Base-by-base conservation (phyloP, 1,140 invertebrate genomes). In the Sitobion miscanthi region DNA sequence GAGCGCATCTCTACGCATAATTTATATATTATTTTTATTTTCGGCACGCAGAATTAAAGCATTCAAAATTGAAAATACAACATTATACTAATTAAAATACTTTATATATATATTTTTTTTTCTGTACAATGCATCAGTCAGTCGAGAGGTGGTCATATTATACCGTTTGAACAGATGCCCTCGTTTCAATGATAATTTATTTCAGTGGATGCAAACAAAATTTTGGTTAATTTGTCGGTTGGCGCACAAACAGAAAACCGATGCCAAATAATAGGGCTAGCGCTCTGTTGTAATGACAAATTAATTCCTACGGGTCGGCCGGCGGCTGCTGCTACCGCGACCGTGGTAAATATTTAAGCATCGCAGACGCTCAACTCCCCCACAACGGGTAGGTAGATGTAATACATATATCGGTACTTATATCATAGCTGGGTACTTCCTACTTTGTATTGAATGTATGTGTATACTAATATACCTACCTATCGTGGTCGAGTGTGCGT, bases 201-300 rank as follows among this genome's bases (percentile, higher is more conserved):
- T 83, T 57, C 14, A 30, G 25, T 8, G 82, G 86, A 85, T 30
- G 77, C 91, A 85, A 93, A 93, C 91, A 57, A 93, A 77, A 93
- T 93, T 42, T 85, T 20, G 91, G 77, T 93, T 93, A 93, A 93
- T 93, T 93, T 93, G 91, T 85, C 82, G 91, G 91, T 93, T 49
- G 82, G 77, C 91, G 91, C 91, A 93, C 91, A 93, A 86, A 93
- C 91, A 93, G 91, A 93, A 93, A 93, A 93, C 91, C 77, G 52
- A 57, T 85, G 77, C 77, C 82, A 85, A 92, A 92, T 92, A 92
- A 92, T 85, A n/a, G 91, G 47, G 77, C 77, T 83, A n/a, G 8
- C 17, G 5, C 30, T 17, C 30, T 83, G 77, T 23, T 42, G 49
- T 86, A 85, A 93, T 86, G 91, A 85, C 91, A 93, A 93, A 86